Base-by-base conservation (phyloP, 2,888 invertebrate genomes). In the Ophion ventricosus region DNA sequence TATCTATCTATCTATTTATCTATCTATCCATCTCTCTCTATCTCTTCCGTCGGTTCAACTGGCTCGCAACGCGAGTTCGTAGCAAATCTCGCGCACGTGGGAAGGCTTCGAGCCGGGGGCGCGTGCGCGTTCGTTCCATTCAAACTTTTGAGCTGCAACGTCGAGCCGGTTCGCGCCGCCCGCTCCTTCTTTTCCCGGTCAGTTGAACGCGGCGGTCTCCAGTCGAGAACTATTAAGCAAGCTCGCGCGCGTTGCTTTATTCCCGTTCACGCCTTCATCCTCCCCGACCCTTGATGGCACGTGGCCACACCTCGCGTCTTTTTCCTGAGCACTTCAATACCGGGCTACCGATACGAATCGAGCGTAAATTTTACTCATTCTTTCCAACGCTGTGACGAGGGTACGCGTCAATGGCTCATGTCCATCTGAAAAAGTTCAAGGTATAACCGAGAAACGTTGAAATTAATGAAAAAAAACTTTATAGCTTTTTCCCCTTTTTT, bases 61-160 rank as follows among this genome's bases (percentile, higher is more conserved):
- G 7, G 5, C 7, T 35, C 35, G 35, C 35, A 8, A 8, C 35
- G 35, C 35, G 35, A 35, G 35, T 35, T 35, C 35, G 40, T 35
- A 35, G 73, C 64, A 40, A 49, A 54, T 59, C 66, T 43, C 59
- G 82, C 63, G 43, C 82, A 83, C 82, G 82, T 83, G 82, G 82
- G 82, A 74, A 70, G 74, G 29, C n/a, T 29, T 29, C 7, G 11
- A 14, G 14, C 17, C 49, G 57, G 4, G 57, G 11, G 35, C 59
- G 59, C 73, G 25, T 17, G 59, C 73, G 73, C 57, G n/a, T 59
- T 8, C 40, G 23, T 10, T 11, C 61, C 40, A 61, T 73, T 73
- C 57, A 73, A 73, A 57, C 40, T 40, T 40, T 20, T 11, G 17
- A 43, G 59, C 20, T 20, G 20, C n/a, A 54, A 14, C 11, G 43